Evolutionary conservation across 2,113 vertebrate species (phyloP).

Genomic region (Dromas ardeola): DNA sequence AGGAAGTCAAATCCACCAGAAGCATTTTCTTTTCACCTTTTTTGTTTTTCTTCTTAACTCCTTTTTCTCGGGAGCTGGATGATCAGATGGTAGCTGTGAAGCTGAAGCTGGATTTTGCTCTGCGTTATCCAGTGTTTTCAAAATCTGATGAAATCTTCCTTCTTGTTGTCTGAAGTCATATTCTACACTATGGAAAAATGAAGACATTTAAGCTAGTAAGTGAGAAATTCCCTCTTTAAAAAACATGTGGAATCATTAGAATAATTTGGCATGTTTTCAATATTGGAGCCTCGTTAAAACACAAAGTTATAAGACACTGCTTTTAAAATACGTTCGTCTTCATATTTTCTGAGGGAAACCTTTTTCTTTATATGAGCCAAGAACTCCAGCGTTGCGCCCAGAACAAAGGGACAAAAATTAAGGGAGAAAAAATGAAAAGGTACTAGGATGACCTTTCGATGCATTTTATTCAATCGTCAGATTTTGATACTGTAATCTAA

Average conservation of each 20-base stretch:
- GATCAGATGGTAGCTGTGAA: conserved; percentile 58
- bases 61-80: conserved; percentile 69
- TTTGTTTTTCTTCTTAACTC: conserved; percentile 83
- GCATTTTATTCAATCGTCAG: not conserved
- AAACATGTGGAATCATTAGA: not conserved
- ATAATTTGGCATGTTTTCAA: not conserved
- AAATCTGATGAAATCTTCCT: conserved; percentile 85
- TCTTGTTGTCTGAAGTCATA: conserved; percentile 96
- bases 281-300: not conserved
- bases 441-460: not conserved
- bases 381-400: not conserved
- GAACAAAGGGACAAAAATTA: not conserved
- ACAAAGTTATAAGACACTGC: not conserved
- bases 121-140: conserved; percentile 84
- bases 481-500: not conserved
- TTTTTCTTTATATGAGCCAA: not conserved
- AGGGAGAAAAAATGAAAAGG: not conserved
- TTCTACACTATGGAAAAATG: conserved; percentile 84
- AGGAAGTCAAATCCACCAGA: conserved; percentile 90
- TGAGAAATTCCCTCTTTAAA: not conserved
- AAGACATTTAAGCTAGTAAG: not conserved
- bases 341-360: not conserved
- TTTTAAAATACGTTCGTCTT: not conserved
- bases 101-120: conserved; percentile 72
- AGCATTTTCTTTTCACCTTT: conserved; percentile 94